Percentiles rank a stretch among this genome's conserved stretches.
Conservation (phyloP, 2,113 vertebrate genomes). For the Tapirus terrestris region DNA sequence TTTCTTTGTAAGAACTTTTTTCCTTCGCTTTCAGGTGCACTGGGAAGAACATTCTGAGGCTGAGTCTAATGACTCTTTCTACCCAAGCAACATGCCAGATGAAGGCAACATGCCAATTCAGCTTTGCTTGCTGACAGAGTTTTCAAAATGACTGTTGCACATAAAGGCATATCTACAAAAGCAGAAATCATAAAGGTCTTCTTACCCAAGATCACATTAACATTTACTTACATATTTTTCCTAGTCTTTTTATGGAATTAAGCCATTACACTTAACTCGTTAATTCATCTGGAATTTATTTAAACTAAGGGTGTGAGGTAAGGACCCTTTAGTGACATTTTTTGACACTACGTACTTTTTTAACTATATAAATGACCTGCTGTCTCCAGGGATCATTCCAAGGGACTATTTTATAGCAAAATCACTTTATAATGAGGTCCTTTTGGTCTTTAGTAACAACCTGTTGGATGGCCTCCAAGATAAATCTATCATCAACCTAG, state of each 20-base stretch:
- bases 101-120: background rate
- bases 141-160: background rate
- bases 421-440: conserved; percentile 77
- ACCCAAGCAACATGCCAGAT: background rate
- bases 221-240: background rate
- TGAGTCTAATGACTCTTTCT: background rate
- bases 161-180: background rate
- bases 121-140: background rate
- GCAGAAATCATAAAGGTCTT: background rate
- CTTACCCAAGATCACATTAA: background rate
- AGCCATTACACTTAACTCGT: conserved; percentile 58
- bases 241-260: conserved; percentile 58
- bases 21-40: background rate
- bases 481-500: conserved; percentile 65
- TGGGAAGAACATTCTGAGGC: background rate
- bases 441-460: conserved; percentile 71
- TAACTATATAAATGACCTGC: conserved; percentile 62
- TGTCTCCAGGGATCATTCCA: conserved; percentile 63
- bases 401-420: conserved; percentile 67
- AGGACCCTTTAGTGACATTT: conserved; percentile 63
- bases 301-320: conserved; percentile 70
- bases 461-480: conserved; percentile 75
- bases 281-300: conserved; percentile 80
- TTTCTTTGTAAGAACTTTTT: background rate
- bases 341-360: conserved; percentile 66